Conservation (phyloP, 2,888 invertebrate genomes). For the Xanthia togata region DNA sequence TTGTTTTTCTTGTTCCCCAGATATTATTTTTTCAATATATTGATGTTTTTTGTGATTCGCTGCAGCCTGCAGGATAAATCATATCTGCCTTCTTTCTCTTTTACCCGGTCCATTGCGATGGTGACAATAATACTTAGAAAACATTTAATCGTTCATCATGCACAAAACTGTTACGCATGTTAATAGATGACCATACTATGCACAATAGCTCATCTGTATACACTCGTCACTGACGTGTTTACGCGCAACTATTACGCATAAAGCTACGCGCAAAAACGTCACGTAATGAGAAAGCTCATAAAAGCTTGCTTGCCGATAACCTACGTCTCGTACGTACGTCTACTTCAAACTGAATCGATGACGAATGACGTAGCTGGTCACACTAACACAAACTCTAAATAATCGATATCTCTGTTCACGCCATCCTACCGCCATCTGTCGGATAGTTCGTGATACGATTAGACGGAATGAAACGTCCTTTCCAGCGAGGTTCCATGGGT, state of each 20-base stretch:
- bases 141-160: neutral
- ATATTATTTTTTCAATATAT: neutral
- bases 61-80: neutral
- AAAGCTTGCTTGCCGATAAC: constrained; percentile 55
- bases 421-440: constrained; percentile 61
- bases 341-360: constrained; percentile 53
- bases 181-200: constrained; percentile 27
- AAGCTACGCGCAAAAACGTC: constrained; percentile 68
- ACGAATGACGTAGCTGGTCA: constrained; percentile 55
- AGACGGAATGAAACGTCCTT: constrained; percentile 39
- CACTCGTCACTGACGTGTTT: constrained; percentile 65
- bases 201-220: constrained; percentile 33
- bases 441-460: constrained; percentile 39
- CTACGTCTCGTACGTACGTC: constrained; percentile 38
- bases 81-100: neutral
- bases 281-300: constrained; percentile 71
- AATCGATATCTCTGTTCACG: constrained; percentile 47
- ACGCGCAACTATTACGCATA: constrained; percentile 70
- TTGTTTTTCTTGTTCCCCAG: neutral
- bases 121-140: neutral
- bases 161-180: constrained; percentile 5
- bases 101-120: neutral
- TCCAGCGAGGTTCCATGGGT: constrained; percentile 28
- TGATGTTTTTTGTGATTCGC: neutral
- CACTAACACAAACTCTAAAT: constrained; percentile 32